phyloP scores from a whole-genome alignment of 2,797 vertebrate species.

The Karalla daura region DNA sequence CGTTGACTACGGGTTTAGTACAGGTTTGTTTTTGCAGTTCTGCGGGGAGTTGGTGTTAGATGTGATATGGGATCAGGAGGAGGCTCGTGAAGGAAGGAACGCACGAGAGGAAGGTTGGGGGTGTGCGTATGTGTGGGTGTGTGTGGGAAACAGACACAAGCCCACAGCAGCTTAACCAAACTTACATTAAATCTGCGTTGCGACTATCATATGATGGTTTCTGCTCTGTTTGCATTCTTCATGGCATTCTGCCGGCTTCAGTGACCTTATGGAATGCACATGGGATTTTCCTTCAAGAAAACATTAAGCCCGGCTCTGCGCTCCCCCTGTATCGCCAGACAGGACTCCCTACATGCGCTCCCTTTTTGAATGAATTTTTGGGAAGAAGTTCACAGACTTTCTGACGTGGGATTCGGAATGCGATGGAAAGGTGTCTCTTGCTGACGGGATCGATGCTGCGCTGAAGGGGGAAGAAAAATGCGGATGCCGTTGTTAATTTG shows the following conservation, averaged over 20 bases:
- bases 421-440: conserved; percentile 23
- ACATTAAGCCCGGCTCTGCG: conserved; percentile 13
- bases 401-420: conserved; percentile 33
- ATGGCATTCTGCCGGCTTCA: conserved; percentile 63
- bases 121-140: conserved; percentile 10
- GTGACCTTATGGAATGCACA: conserved; percentile 84
- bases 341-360: conserved; percentile 17
- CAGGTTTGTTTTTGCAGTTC: not conserved
- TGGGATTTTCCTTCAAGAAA: conserved; percentile 45
- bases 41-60: conserved; percentile 12
- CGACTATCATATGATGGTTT: conserved; percentile 52
- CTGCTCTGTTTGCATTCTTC: conserved; percentile 57
- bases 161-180: conserved; percentile 49
- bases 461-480: conserved; percentile 66
- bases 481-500: conserved; percentile 51
- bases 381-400: not conserved
- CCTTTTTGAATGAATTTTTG: conserved; percentile 26
- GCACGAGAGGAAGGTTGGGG: conserved; percentile 29
- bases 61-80: conserved; percentile 55
- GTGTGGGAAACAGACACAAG: conserved; percentile 14
- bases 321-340: conserved; percentile 18
- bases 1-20: no score
- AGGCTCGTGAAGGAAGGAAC: conserved; percentile 36
- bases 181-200: conserved; percentile 41
- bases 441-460: conserved; percentile 30